These are phyloP conservation scores for Ptilonorhynchus violaceus DNA, from an alignment of 2,113 vertebrate species.

Conservation along the genomic window DNA sequence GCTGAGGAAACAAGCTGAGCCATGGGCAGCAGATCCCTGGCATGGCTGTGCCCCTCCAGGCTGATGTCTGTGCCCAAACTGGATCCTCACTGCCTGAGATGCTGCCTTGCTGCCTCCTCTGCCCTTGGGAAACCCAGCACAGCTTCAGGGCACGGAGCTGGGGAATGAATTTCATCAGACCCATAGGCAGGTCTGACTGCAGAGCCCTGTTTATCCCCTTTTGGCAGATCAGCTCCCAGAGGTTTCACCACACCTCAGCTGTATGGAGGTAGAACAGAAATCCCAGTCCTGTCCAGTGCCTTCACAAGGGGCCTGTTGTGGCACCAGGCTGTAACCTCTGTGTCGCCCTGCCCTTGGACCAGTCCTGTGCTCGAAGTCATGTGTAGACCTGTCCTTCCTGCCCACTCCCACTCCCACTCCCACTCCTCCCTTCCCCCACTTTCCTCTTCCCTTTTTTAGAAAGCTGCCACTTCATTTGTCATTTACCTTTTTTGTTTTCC, in stretches of 20 bases:
- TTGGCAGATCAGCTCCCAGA: not conserved
- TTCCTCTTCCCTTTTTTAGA: not conserved
- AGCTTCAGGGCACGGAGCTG: not conserved
- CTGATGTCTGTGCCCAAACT: not conserved
- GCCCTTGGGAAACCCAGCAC: not conserved
- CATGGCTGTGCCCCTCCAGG: not conserved
- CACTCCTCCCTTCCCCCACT: no score
- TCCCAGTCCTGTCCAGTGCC: accelerated
- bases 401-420: not conserved
- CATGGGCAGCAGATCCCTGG: not conserved
- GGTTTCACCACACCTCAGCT: not conserved
- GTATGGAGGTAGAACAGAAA: not conserved
- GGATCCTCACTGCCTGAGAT: not conserved
- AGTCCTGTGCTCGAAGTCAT: not conserved
- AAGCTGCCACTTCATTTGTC: not conserved
- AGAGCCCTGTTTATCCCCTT: not conserved
- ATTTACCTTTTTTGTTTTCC: not conserved
- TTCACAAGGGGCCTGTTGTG: not conserved
- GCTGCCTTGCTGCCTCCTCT: not conserved
- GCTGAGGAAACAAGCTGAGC: not conserved
- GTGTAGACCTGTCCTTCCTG: not conserved
- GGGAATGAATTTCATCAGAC: accelerated
- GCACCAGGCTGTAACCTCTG: not conserved
- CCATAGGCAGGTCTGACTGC: not conserved
- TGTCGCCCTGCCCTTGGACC: not conserved